These are phyloP conservation scores for Tachystola acroxantha DNA, from an alignment of 2,888 invertebrate species.

Conservation along the genomic window DNA sequence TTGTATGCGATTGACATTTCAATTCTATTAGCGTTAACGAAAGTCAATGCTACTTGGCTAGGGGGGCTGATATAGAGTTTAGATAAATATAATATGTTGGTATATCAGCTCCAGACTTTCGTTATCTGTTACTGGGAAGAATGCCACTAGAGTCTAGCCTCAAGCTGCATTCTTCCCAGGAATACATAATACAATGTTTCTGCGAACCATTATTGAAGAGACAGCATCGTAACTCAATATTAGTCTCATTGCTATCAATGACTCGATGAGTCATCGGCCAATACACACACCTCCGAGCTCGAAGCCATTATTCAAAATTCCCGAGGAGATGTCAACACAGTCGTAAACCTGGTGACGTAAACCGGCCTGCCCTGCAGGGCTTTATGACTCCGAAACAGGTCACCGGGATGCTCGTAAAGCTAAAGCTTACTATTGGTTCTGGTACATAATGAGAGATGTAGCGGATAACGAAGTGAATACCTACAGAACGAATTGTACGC, in stretches of 20 bases:
- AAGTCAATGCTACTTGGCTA: no score
- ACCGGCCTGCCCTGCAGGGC: constrained; percentile 42
- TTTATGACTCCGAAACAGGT: constrained; percentile 53
- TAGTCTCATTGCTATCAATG: not conserved
- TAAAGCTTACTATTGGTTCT: constrained; percentile 32
- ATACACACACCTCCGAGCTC: not conserved
- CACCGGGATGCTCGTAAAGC: constrained; percentile 42
- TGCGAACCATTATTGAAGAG: no score
- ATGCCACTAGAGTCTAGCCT: no score
- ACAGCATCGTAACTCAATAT: no score
- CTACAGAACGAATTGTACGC: not conserved
- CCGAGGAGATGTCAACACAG: constrained; percentile 21
- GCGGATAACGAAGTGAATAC: not conserved
- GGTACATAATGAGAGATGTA: constrained; percentile 24
- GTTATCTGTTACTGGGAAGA: no score
- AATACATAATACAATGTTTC: no score
- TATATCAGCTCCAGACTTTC: no score
- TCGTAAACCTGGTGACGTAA: constrained; percentile 46
- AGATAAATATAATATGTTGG: no score
- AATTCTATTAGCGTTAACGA: no score
- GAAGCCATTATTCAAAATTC: constrained; percentile 17
- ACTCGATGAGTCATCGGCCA: not conserved
- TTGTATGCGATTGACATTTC: no score
- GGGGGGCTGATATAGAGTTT: no score
- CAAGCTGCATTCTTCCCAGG: no score